Evolutionary conservation across 2,888 invertebrate genomes (phyloP).

Genomic region (Oxyteleia sp.): DNA sequence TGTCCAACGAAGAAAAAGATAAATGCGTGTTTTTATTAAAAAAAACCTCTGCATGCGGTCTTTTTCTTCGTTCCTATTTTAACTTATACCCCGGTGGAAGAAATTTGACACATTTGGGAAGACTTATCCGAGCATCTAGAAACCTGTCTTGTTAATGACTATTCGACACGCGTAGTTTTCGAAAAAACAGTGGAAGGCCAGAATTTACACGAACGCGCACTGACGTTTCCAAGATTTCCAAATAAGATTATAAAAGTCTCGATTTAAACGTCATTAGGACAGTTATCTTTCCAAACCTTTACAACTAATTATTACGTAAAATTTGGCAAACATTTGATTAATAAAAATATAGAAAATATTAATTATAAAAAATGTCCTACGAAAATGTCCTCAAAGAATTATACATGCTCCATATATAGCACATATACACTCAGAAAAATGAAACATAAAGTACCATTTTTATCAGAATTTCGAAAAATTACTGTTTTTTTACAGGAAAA

Average conservation of each 20-base stretch:
- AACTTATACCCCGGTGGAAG: background rate
- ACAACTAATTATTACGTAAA: background rate
- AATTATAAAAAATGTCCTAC: too few species aligned
- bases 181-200: slow-evolving; percentile 6
- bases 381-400: too few species aligned
- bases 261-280: slow-evolving; percentile 8
- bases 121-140: slow-evolving; percentile 24
- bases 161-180: slow-evolving; percentile 27
- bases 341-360: too few species aligned
- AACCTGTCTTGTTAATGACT: slow-evolving; percentile 19
- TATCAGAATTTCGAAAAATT: too few species aligned
- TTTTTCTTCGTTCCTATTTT: slow-evolving; percentile 19
- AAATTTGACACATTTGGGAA: slow-evolving; percentile 15
- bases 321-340: too few species aligned
- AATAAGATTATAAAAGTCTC: slow-evolving; percentile 22
- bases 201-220: slow-evolving; percentile 3
- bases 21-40: background rate
- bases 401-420: too few species aligned
- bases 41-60: slow-evolving; percentile 7
- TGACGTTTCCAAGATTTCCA: slow-evolving; percentile 27
- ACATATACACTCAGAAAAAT: too few species aligned
- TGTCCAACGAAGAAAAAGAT: background rate
- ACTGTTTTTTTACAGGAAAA: too few species aligned
- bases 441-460: too few species aligned
- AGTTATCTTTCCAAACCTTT: background rate